A percentile compares a stretch with the other conserved stretches of the same genome.
These are phyloP conservation scores for Sylvietta virens DNA, from an alignment of 2,113 vertebrate genomes.

Conservation along the genomic window DNA sequence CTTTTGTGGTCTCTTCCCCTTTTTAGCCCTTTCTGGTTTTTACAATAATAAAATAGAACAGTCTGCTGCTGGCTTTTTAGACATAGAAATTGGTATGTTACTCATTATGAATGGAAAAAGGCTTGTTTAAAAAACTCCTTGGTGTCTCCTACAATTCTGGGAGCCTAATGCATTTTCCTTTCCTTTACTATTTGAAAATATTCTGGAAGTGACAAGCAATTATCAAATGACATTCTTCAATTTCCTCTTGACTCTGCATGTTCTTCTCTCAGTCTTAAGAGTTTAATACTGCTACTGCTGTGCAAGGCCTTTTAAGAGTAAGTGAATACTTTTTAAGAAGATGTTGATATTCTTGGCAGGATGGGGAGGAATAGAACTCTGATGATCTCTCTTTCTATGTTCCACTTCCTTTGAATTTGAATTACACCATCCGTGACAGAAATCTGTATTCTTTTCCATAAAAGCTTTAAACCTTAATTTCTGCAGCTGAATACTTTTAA, in stretches of 20 bases:
- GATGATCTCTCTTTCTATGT: neutral
- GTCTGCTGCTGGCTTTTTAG: neutral
- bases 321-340: neutral
- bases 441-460: neutral
- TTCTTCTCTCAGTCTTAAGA: neutral
- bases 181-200: neutral
- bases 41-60: neutral
- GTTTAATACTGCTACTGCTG: neutral
- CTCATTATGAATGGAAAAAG: neutral
- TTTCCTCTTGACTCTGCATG: neutral
- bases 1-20: neutral
- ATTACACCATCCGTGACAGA: neutral
- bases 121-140: neutral
- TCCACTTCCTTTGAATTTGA: neutral
- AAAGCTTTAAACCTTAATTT: neutral
- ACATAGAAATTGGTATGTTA: neutral
- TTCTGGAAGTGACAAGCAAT: neutral
- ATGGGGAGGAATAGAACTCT: neutral
- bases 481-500: neutral
- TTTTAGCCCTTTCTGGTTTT: neutral
- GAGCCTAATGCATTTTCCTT: neutral
- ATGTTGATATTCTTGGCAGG: neutral
- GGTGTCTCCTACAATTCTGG: neutral
- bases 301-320: neutral
- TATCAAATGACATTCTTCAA: neutral